Conservation (phyloP, 2,797 vertebrate genomes). For the Hippoglossus hippoglossus region DNA sequence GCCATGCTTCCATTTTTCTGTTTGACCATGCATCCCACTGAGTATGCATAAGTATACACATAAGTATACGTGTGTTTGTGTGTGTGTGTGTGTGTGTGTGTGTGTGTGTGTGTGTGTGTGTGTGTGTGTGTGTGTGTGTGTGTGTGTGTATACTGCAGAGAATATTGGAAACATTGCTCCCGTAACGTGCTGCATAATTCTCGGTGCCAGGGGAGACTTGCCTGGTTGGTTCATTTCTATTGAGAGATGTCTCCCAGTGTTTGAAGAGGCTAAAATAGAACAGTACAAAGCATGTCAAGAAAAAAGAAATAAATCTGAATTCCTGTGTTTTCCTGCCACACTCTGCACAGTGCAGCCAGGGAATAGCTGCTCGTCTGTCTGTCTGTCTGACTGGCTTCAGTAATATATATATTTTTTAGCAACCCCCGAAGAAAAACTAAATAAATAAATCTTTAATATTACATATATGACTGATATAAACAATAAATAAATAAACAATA, state of each 20-base stretch:
- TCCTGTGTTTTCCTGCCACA: constrained; percentile 32
- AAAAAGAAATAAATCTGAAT: constrained; percentile 12
- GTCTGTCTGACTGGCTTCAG: constrained; percentile 46
- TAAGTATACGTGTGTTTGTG: too few species aligned
- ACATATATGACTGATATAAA: too few species aligned
- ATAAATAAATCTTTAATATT: neutral
- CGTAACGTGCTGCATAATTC: constrained; percentile 67
- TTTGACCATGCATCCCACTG: neutral
- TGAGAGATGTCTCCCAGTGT: constrained; percentile 61
- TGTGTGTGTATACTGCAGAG: constrained; percentile 41
- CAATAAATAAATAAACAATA: constrained; percentile 6
- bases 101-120: neutral
- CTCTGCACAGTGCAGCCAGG: constrained; percentile 29
- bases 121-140: constrained; percentile 29
- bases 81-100: too few species aligned
- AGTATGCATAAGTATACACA: too few species aligned
- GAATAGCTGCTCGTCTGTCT: constrained; percentile 48
- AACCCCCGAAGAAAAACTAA: constrained; percentile 4
- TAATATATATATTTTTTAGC: constrained; percentile 28
- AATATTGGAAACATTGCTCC: constrained; percentile 61
- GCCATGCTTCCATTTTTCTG: constrained; percentile 16
- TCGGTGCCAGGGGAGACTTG: constrained; percentile 52
- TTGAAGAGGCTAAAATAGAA: constrained; percentile 75
- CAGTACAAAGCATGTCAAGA: constrained; percentile 61
- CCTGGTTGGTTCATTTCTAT: constrained; percentile 63